Evolutionary conservation across 2,113 vertebrate species (phyloP).

Genomic region (Lepus europaeus): DNA sequence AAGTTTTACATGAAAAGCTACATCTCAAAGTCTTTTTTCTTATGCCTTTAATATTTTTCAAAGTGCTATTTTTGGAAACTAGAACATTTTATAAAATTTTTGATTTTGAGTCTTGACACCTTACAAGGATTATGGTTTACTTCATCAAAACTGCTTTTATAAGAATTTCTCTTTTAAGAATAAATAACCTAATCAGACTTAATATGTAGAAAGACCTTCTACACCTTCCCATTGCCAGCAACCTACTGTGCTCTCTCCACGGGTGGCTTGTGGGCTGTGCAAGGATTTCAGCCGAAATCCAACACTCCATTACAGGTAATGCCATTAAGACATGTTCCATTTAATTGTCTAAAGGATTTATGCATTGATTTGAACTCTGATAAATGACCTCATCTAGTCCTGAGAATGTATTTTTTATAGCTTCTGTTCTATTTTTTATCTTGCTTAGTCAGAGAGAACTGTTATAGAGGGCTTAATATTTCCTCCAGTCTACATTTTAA

Average conservation of each 20-base stretch:
- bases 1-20: not conserved
- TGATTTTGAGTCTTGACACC: not conserved
- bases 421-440: conserved; percentile 2
- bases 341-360: not conserved
- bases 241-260: not conserved
- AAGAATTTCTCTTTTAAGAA: not conserved
- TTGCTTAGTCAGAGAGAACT: not conserved
- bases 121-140: not conserved
- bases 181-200: not conserved
- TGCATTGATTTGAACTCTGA: not conserved
- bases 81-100: not conserved
- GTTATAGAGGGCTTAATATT: not conserved
- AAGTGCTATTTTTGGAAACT: not conserved
- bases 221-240: not conserved
- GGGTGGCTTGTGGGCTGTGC: not conserved
- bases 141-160: not conserved
- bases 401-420: not conserved
- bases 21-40: not conserved
- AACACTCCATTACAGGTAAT: not conserved
- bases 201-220: not conserved
- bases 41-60: not conserved
- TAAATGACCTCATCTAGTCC: not conserved
- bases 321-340: not conserved
- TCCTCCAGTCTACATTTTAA: not conserved
- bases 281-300: not conserved